A percentile compares a stretch with the other conserved stretches of the same genome.
phyloP scores from a whole-genome alignment of 2,888 invertebrate genomes.

The Chelonus formosanus region DNA sequence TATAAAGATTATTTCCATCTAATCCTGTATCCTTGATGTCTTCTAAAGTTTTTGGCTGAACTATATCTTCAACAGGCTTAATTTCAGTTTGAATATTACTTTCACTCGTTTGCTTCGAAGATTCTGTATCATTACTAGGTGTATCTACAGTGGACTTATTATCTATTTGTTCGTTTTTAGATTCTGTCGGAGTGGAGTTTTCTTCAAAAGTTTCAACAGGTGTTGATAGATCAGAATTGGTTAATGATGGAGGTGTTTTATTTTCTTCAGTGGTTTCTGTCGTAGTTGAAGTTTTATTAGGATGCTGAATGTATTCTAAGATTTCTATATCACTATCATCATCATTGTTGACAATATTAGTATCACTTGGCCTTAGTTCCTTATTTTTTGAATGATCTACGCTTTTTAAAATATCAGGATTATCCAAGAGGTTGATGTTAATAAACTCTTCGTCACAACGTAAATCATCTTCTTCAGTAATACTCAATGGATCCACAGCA shows the following conservation, averaged over 20 bases:
- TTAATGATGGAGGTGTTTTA: too few species aligned
- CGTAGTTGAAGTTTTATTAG: too few species aligned
- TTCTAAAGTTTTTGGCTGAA: slow-evolving; percentile 46
- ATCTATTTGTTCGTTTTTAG: too few species aligned
- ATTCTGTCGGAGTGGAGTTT: too few species aligned
- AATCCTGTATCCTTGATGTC: slow-evolving; percentile 61
- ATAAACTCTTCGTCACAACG: slow-evolving; percentile 50
- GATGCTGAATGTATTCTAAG: slow-evolving; percentile 37
- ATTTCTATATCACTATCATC: slow-evolving; percentile 61
- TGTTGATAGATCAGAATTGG: too few species aligned
- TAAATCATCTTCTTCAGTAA: slow-evolving; percentile 23
- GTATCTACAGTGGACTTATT: too few species aligned
- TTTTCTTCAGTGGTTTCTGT: too few species aligned
- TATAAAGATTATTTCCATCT: slow-evolving; percentile 66
- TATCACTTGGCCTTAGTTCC: too few species aligned
- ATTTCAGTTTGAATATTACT: slow-evolving; percentile 4
- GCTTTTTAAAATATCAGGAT: slow-evolving; percentile 47
- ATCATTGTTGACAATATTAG: slow-evolving; percentile 24
- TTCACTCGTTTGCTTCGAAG: slow-evolving; percentile 32
- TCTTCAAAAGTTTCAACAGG: too few species aligned
- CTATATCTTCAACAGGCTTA: slow-evolving; percentile 21
- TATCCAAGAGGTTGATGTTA: slow-evolving; percentile 54
- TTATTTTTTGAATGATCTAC: too few species aligned
- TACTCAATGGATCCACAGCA: slow-evolving; percentile 42
- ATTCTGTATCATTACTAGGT: slow-evolving; percentile 14